Base-by-base conservation (phyloP, 2,888 invertebrate genomes). In the Lomographa bimaculata region DNA sequence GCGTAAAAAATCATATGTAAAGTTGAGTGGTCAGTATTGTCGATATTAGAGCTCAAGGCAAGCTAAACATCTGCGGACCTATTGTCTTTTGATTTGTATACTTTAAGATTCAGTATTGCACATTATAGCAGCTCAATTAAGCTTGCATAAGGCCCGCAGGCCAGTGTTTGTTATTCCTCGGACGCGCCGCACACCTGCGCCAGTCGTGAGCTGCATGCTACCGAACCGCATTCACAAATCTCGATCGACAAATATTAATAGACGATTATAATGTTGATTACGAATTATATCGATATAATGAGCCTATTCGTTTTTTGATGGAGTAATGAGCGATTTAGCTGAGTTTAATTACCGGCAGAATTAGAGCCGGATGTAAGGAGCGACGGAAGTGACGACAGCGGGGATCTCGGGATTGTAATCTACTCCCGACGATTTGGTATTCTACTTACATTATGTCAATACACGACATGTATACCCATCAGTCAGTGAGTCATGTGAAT, bases 111-210 rank as follows among this genome's bases (percentile, higher is more conserved):
- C n/a, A n/a, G n/a, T n/a, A n/a, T n/a, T n/a, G n/a, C n/a, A n/a
- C n/a, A n/a, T n/a, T n/a, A n/a, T n/a, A n/a, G n/a, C n/a, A n/a
- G n/a, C n/a, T n/a, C n/a, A n/a, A n/a, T n/a, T n/a, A n/a, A n/a
- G n/a, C n/a, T n/a, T n/a, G n/a, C n/a, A n/a, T n/a, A n/a, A n/a
- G 11, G 37, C 14, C 9, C 29, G 23, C 10, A 4, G 11, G 30
- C 39, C 8, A 19, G 48, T 33, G 43, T 48, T 82, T 65, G 64
- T 33, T 47, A 83, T 79, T 70, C 81, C 18, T 52, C 52, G 55
- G 78, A 71, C 78, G 75, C 74, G 65, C 64, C 54, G 73, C 73
- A 73, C 84, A 83, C 77, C 80, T 85, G 84, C 75, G 76, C 63
- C 51, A 47, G 46, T 50, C 78, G 78, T 76, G 82, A 69, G 52